Base-by-base conservation (phyloP, 23 tunicate species). In the Ciona savignyi region DNA sequence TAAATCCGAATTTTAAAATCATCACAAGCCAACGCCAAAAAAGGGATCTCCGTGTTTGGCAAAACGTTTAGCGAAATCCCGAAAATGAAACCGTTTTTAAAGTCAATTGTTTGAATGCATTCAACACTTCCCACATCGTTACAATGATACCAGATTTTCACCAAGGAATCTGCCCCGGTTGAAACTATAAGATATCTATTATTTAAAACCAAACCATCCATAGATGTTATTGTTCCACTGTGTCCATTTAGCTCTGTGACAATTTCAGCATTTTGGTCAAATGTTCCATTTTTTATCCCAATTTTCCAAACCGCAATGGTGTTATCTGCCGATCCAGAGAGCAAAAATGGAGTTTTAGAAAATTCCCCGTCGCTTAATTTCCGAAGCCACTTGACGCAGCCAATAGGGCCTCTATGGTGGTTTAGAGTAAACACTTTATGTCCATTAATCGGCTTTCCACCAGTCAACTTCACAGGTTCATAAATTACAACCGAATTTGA, bases 1-100 rank as follows among this genome's bases (percentile, higher is more conserved):
- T 90, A 90, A 3, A 90, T 28, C 29, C 64, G 63, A 0, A 90
- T 48, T 34, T 30, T 61, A 29, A 81, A 79, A 70, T 83, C 88
- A 42, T 83, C 89, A 0, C 72, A 61, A 3, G 93, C 97, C 70
- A 90, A 90, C 4, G 90, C 90, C 0, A 90, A 51, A 4, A 90
- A 33, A n/a, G 90, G 89, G 15, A 65, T 27, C 2, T 76, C 30
- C 49, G 35, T 1, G 19, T 64, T 27, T 25, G 82, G 83, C 0
- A 84, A 32, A 35, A 33, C 26, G 35, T 84, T 82, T 3, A 90
- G 32, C 2, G 78, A 51, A 0, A 90, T 63, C 25, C 76, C 77
- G 62, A 83, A 66, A 34, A 65, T 75, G 62, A 83, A 78, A 3
- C 71, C 70, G 30, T 61, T 35, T 63, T 61, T 48, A 15, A 90